Evolutionary conservation across 2,888 invertebrate genomes (phyloP).

Genomic region (Idaea biselata): DNA sequence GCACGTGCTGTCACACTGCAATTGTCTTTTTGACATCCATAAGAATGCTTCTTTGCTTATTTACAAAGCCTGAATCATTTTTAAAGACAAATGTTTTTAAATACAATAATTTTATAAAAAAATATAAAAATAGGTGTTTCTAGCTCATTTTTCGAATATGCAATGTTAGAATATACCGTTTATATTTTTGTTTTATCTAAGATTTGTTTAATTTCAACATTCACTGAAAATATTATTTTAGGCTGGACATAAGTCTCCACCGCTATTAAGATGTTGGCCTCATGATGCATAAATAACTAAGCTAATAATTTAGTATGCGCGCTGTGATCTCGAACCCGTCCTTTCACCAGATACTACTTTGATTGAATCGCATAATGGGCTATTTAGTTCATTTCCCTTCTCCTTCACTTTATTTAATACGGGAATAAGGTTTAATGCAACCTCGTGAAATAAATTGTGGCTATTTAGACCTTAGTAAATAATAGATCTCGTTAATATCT

Average conservation of each 20-base stretch:
- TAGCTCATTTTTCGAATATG: too few relatives aligned
- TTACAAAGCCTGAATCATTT: too few relatives aligned
- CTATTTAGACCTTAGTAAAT: slow-evolving; percentile 2
- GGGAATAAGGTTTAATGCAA: slow-evolving; percentile 18
- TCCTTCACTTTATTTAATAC: slow-evolving; percentile 35
- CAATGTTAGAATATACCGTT: too few relatives aligned
- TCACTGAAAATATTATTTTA: slow-evolving; percentile 79
- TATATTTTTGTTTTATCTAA: too few relatives aligned
- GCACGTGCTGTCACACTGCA: too few relatives aligned
- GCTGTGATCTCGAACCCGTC: slow-evolving; percentile 59
- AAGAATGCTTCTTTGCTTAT: too few relatives aligned
- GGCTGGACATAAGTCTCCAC: slow-evolving; percentile 73
- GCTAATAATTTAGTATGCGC: slow-evolving; percentile 77
- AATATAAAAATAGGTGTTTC: too few relatives aligned
- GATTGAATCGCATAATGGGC: slow-evolving; percentile 70
- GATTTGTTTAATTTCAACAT: too few relatives aligned
- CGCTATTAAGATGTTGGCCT: slow-evolving; percentile 76
- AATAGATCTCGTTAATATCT: slow-evolving; percentile 3
- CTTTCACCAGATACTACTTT: slow-evolving; percentile 58
- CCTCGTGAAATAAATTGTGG: background rate
- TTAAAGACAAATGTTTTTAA: too few relatives aligned
- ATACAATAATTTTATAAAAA: too few relatives aligned
- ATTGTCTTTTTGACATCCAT: too few relatives aligned
- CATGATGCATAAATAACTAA: slow-evolving; percentile 77
- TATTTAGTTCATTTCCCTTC: slow-evolving; percentile 59